Evolutionary conservation across 2,888 invertebrate species (phyloP), one percentile per base, ranked within the genome.

Genomic region (Orchestes rusci): DNA sequence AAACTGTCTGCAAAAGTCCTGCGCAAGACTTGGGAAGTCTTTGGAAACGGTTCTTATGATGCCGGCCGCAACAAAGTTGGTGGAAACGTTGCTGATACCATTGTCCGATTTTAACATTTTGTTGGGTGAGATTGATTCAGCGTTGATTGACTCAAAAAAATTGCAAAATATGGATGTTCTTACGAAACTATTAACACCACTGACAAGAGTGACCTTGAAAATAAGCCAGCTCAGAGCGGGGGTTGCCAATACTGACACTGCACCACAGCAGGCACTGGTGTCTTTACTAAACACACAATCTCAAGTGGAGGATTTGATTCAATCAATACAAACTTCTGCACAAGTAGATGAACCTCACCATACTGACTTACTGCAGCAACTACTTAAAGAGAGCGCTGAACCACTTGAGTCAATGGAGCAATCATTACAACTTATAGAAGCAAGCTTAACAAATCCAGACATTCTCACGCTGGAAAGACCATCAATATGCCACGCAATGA

Each of bases 401-500:
- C 41, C 56, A 10, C 37, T 56, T 3, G 40, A 45, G 18, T 44
- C 44, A 16, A 18, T 60, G 15, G 31, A 44, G 3, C 43, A 45
- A 37, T 32, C 48, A 37, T 29, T 56, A 12, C 30, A 33, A 13
- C 49, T 45, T 30, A 49, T 54, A 4, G 56, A 55, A 45, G 47
- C 49, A 8, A 47, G 53, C 13, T 48, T 53, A 30, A 49, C 42
- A 33, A 53, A 51, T 46, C 18, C 48, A 10, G 56, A 57, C 30
- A 46, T 57, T 8, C 33, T 56, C 5, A 23, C 45, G 19, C 17
- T 56, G 20, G 58, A 58, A 45, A 38, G 55, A 13, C 53, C 58
- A 13, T 19, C 29, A 2, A 45, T 56, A 19, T 35, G 39, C 23
- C 39, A 51, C 19, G 40, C 39, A 13, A 18, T 56, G 2, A 56